These are phyloP conservation scores for Smithornis capensis DNA, from an alignment of 2,113 vertebrate genomes.

Conservation along the genomic window DNA sequence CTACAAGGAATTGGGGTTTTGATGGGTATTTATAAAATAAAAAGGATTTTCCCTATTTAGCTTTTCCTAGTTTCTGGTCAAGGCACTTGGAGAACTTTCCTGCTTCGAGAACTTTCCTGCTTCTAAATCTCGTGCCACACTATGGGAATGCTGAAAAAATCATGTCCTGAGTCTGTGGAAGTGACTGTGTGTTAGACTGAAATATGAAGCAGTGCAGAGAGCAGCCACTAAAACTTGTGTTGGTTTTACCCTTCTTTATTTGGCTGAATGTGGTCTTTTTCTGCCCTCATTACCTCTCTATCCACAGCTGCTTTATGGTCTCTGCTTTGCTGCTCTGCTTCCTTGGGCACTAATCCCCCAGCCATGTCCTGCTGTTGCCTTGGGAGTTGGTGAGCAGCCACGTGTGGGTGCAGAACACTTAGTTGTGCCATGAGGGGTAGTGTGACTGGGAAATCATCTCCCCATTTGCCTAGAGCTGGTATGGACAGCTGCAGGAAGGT, in stretches of 20 bases:
- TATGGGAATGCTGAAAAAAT: background rate
- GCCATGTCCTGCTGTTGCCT: background rate
- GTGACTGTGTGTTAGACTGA: background rate
- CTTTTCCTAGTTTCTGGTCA: background rate
- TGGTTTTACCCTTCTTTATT: background rate
- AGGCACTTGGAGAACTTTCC: background rate
- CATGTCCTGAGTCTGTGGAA: background rate
- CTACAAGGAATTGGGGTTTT: background rate
- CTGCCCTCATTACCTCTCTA: background rate
- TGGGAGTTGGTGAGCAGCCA: background rate
- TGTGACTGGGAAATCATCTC: background rate
- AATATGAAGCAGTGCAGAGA: background rate
- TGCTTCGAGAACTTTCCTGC: background rate
- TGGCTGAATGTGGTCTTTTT: background rate
- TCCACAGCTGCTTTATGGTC: background rate
- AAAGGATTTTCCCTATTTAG: background rate
- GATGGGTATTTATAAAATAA: background rate
- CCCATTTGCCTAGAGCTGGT: background rate
- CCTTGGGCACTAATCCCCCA: background rate
- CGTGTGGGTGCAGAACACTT: accelerated
- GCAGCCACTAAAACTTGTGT: accelerated
- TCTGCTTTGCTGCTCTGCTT: background rate
- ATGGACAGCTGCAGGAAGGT: background rate
- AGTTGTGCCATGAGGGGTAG: accelerated
- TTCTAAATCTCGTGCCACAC: background rate